phyloP scores from a whole-genome alignment of 2,888 invertebrate genomes.

The Blera fallax region DNA sequence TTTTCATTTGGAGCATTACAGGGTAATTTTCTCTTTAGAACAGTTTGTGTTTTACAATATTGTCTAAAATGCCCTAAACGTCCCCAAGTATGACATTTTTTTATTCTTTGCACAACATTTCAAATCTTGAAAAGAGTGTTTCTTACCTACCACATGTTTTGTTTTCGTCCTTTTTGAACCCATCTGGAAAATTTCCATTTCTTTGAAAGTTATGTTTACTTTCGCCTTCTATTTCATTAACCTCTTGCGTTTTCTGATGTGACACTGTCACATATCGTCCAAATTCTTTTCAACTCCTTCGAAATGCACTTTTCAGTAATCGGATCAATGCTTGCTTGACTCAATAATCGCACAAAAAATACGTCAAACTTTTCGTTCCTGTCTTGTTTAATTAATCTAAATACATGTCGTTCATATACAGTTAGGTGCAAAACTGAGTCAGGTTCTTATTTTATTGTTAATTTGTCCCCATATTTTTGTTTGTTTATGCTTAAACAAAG shows the following conservation, averaged over 20 bases:
- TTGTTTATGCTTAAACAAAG: too few relatives aligned
- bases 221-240: neutral
- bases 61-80: neutral
- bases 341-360: neutral
- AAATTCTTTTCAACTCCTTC: neutral
- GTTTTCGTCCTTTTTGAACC: neutral
- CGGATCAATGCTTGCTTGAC: neutral
- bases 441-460: too few relatives aligned
- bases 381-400: neutral
- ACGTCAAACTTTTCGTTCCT: neutral
- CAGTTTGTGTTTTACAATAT: neutral
- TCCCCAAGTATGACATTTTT: neutral
- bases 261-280: neutral
- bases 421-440: too few relatives aligned
- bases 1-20: too few relatives aligned
- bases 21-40: too few relatives aligned
- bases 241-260: too few relatives aligned
- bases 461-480: too few relatives aligned
- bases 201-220: neutral
- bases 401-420: neutral
- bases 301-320: neutral
- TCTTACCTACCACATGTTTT: constrained; percentile 26
- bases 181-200: neutral
- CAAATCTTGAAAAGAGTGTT: constrained; percentile 6
- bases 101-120: constrained; percentile 17